A percentile compares a stretch with the other conserved stretches of the same genome.
phyloP scores from a whole-genome alignment of 2,113 vertebrate genomes.

The Oncorhynchus masou region DNA sequence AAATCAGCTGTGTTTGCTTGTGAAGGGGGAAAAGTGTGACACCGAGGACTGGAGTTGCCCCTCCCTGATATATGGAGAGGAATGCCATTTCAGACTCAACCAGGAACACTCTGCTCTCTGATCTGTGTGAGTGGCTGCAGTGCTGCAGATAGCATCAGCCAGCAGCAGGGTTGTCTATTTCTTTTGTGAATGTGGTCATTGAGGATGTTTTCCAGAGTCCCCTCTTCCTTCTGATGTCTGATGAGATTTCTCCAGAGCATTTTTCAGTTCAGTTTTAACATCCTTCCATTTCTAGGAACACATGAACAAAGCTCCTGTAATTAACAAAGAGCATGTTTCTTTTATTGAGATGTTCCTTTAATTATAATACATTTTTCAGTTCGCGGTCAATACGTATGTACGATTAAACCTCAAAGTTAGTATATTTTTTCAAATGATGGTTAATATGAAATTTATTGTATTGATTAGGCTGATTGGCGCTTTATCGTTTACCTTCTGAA shows the following conservation, averaged over 20 bases:
- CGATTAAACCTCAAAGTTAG: slow-evolving; percentile 52
- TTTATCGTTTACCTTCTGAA: slow-evolving; percentile 66
- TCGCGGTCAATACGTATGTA: not conserved
- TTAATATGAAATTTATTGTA: slow-evolving; percentile 35
- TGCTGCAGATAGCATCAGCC: slow-evolving; percentile 15
- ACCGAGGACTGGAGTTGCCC: too few relatives aligned
- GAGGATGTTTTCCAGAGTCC: slow-evolving; percentile 21
- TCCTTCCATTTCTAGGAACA: not conserved
- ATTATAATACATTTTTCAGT: not conserved
- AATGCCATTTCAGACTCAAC: too few relatives aligned
- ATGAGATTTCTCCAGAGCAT: slow-evolving; percentile 12
- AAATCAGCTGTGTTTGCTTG: too few relatives aligned
- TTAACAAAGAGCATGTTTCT: slow-evolving; percentile 33
- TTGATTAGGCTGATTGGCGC: slow-evolving; percentile 54
- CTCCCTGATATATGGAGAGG: too few relatives aligned
- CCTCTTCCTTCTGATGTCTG: slow-evolving; percentile 9
- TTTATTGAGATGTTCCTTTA: slow-evolving; percentile 56
- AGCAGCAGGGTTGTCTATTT: slow-evolving; percentile 12
- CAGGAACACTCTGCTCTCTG: not conserved
- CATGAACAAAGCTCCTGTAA: not conserved
- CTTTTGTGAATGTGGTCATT: slow-evolving; percentile 10
- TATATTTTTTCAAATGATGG: slow-evolving; percentile 30
- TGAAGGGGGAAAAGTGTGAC: too few relatives aligned
- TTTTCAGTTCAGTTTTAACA: not conserved
- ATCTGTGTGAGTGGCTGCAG: not conserved